These are phyloP conservation scores for Platysteira castanea DNA, from an alignment of 2,113 vertebrate genomes.

Conservation along the genomic window DNA sequence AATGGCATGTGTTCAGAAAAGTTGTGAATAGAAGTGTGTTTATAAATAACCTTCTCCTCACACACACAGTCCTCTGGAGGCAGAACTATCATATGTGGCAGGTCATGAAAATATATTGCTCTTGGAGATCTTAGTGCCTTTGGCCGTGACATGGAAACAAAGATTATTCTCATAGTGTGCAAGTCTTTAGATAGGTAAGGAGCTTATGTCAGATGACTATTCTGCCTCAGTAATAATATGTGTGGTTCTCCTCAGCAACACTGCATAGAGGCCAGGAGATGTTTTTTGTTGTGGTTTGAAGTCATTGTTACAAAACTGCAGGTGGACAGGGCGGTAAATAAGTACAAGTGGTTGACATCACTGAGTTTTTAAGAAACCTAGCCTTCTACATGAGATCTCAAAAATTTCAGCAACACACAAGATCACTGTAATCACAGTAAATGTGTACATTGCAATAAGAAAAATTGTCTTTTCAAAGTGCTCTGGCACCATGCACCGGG, in stretches of 20 bases:
- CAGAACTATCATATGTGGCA: background rate
- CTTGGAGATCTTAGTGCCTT: background rate
- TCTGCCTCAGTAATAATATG: background rate
- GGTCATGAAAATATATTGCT: background rate
- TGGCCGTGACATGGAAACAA: background rate
- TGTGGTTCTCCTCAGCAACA: background rate
- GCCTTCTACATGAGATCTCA: slow-evolving; percentile 81
- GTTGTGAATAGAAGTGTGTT: background rate
- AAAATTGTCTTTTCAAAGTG: slow-evolving; percentile 92
- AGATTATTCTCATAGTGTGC: background rate
- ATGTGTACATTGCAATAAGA: slow-evolving; percentile 87
- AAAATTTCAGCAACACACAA: slow-evolving; percentile 84
- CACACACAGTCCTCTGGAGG: background rate
- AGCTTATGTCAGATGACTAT: background rate
- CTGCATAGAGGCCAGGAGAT: background rate
- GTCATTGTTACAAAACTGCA: background rate
- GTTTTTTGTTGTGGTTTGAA: slow-evolving; percentile 15
- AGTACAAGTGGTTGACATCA: slow-evolving; percentile 32
- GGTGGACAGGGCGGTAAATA: background rate
- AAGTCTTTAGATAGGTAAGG: background rate
- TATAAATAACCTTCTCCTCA: background rate
- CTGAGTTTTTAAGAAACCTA: slow-evolving; percentile 77
- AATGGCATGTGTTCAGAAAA: background rate
- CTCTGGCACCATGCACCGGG: slow-evolving; percentile 84
- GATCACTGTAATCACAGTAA: slow-evolving; percentile 83